phyloP scores from a whole-genome alignment of 2,797 vertebrate genomes.

The Lepilemur septentrionalis region DNA sequence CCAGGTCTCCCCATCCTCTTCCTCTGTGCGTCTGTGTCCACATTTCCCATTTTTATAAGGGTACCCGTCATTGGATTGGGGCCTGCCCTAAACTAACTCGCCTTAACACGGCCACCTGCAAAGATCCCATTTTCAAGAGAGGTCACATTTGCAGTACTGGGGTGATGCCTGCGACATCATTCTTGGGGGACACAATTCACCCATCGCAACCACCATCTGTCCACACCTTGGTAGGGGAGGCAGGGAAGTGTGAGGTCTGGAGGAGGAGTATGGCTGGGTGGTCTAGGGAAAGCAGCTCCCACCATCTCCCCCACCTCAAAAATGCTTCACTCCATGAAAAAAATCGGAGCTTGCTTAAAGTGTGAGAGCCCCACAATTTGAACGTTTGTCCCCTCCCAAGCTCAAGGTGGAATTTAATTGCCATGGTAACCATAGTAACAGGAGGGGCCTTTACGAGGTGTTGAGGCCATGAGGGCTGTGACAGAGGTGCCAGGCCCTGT shows the following conservation, averaged over 20 bases:
- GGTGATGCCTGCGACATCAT: not conserved
- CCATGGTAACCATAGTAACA: no score
- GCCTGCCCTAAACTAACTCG: not conserved
- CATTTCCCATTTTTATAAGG: not conserved
- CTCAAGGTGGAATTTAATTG: not conserved
- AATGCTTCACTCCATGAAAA: not conserved
- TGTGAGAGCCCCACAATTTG: not conserved
- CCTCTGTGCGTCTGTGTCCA: not conserved
- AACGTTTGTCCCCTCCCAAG: not conserved
- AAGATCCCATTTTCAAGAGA: not conserved
- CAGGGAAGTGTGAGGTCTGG: rapidly evolving
- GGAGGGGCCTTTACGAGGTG: not conserved
- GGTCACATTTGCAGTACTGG: rapidly evolving
- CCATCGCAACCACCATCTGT: rapidly evolving
- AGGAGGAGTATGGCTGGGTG: no score
- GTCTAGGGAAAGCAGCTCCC: rapidly evolving
- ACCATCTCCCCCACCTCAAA: not conserved
- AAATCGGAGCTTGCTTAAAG: not conserved
- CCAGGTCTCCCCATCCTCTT: rapidly evolving
- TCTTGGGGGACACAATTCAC: no score
- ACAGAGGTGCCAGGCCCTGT: rapidly evolving
- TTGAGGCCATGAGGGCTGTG: not conserved
- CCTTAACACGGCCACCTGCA: no score
- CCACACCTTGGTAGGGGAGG: not conserved
- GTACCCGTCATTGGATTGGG: not conserved